Percentiles rank a stretch among this genome's conserved stretches.
Evolutionary conservation across 2,113 vertebrate species (phyloP).

Genomic region (Stegastes partitus): DNA sequence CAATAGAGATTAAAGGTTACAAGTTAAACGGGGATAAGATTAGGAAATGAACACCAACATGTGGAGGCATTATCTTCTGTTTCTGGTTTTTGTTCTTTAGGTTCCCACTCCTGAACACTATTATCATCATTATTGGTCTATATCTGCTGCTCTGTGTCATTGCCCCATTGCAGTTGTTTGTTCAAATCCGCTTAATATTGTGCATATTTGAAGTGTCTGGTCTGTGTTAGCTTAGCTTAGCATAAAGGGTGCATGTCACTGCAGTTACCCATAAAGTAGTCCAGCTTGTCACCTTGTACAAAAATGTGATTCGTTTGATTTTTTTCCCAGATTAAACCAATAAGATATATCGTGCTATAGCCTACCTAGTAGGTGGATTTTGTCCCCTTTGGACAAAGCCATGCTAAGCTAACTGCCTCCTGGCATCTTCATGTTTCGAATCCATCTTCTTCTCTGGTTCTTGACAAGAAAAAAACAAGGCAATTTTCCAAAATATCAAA

Average conservation of each 20-base stretch:
- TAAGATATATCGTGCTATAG: background rate
- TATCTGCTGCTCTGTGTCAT: too few species aligned
- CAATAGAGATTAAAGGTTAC: too few species aligned
- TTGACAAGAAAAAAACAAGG: background rate
- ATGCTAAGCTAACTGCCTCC: constrained; percentile 1
- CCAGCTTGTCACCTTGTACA: too few species aligned
- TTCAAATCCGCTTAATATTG: too few species aligned
- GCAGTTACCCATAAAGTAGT: background rate
- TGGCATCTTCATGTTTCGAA: background rate
- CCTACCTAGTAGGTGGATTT: background rate
- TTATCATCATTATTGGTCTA: background rate
- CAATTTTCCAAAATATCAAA: background rate
- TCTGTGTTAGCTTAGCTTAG: constrained; percentile 10
- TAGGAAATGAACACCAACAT: too few species aligned
- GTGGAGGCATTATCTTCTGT: too few species aligned
- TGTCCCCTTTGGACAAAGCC: background rate
- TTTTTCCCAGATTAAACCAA: background rate
- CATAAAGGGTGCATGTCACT: background rate
- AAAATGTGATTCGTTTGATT: background rate
- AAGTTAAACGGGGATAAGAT: too few species aligned
- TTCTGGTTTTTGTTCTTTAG: background rate
- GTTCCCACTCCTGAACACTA: background rate
- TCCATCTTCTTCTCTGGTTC: background rate
- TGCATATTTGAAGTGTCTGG: background rate
- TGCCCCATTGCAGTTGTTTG: too few species aligned